Evolutionary conservation across 2,888 invertebrate genomes (phyloP).

Genomic region (Dioctria linearis): DNA sequence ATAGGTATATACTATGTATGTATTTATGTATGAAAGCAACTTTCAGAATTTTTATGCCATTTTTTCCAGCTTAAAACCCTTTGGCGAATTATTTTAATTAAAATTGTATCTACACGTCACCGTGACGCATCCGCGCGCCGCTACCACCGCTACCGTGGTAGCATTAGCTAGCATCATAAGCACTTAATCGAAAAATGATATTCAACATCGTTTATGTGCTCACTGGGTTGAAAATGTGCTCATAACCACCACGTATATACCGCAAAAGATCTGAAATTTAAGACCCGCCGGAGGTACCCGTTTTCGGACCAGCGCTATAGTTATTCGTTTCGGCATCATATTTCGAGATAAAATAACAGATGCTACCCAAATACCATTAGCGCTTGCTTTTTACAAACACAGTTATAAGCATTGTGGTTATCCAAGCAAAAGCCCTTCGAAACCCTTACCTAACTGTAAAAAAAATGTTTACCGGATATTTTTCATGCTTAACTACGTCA

Average conservation of each 20-base stretch:
- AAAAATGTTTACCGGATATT: background rate
- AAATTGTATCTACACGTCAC: background rate
- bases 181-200: conserved; percentile 39
- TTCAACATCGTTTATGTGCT: conserved; percentile 10
- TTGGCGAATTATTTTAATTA: conserved; percentile 15
- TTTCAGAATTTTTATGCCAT: background rate
- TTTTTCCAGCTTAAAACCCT: background rate
- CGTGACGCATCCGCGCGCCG: background rate
- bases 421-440: background rate
- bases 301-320: conserved; percentile 12
- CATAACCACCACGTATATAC: conserved; percentile 23
- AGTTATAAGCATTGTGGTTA: background rate
- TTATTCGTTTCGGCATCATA: conserved; percentile 11
- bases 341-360: background rate
- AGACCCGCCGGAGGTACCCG: background rate
- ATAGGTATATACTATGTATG: too few relatives aligned
- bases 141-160: background rate
- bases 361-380: conserved; percentile 18
- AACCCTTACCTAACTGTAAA: background rate
- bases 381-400: conserved; percentile 1
- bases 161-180: background rate
- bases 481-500: background rate
- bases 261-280: conserved; percentile 38
- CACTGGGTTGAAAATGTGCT: conserved; percentile 33
- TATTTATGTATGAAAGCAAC: background rate